A percentile compares a stretch with the other conserved stretches of the same genome.
Conservation (phyloP, 1,140 invertebrate species). For the Trialeurodes vaporariorum region DNA sequence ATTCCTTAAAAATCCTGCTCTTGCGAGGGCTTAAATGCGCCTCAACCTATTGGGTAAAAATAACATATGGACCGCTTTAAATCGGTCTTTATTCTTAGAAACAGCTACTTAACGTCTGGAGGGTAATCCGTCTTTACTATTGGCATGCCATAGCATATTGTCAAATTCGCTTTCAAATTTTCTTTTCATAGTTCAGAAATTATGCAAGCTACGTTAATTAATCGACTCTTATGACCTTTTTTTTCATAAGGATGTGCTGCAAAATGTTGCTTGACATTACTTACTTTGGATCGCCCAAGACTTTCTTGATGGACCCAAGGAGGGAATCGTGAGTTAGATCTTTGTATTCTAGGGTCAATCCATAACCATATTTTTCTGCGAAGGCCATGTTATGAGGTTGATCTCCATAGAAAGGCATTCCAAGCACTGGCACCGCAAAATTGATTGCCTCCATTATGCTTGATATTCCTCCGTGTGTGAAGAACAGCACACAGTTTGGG, state of each 20-base stretch:
- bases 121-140: too few relatives aligned
- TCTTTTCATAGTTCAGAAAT: conserved; percentile 31
- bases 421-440: conserved; percentile 42
- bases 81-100: too few relatives aligned
- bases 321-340: conserved; percentile 11
- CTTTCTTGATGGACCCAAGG: neutral
- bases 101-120: too few relatives aligned
- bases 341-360: conserved; percentile 15
- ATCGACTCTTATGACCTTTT: too few relatives aligned
- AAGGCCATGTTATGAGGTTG: conserved; percentile 30
- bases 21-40: too few relatives aligned
- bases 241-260: neutral
- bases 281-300: conserved; percentile 8
- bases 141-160: too few relatives aligned
- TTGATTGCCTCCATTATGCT: conserved; percentile 45
- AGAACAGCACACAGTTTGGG: conserved; percentile 33
- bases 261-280: neutral
- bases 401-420: conserved; percentile 34
- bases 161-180: too few relatives aligned
- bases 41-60: too few relatives aligned
- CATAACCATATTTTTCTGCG: conserved; percentile 29
- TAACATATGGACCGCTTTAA: too few relatives aligned
- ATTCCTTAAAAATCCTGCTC: too few relatives aligned
- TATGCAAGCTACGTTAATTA: neutral
- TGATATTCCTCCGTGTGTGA: conserved; percentile 48